Conservation (phyloP, 2,113 vertebrate species). For the Macrotus californicus region DNA sequence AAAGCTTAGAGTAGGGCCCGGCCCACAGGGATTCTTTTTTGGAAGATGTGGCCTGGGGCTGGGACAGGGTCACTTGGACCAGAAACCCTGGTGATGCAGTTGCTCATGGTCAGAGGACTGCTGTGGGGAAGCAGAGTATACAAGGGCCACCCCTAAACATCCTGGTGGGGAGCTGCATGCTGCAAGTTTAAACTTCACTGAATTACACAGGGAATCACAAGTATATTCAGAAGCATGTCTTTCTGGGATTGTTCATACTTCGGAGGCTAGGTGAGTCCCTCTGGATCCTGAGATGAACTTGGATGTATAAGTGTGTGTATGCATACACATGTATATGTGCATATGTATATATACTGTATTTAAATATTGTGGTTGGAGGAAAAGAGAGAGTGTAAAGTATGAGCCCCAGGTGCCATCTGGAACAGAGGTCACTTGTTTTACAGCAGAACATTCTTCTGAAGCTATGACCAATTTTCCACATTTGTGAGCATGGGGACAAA, state of each 20-base stretch:
- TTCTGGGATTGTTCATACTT: not conserved
- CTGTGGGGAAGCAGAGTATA: not conserved
- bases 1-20: not conserved
- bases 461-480: too few species aligned
- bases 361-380: not conserved
- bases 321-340: too few species aligned
- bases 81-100: not conserved
- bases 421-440: not conserved
- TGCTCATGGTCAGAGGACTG: not conserved
- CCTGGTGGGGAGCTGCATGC: not conserved
- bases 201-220: not conserved
- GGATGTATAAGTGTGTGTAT: not conserved
- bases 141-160: too few species aligned
- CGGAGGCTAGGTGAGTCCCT: not conserved
- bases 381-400: not conserved
- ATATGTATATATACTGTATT: fast-evolving
- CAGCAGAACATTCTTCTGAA: not conserved
- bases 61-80: not conserved
- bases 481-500: not conserved
- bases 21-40: not conserved
- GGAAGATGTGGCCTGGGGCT: not conserved
- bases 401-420: not conserved
- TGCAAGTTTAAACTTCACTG: not conserved
- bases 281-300: not conserved
- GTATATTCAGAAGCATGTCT: not conserved